phyloP scores from a whole-genome alignment of 64 coral and sea anemone genomes.

The Actinia equina region DNA sequence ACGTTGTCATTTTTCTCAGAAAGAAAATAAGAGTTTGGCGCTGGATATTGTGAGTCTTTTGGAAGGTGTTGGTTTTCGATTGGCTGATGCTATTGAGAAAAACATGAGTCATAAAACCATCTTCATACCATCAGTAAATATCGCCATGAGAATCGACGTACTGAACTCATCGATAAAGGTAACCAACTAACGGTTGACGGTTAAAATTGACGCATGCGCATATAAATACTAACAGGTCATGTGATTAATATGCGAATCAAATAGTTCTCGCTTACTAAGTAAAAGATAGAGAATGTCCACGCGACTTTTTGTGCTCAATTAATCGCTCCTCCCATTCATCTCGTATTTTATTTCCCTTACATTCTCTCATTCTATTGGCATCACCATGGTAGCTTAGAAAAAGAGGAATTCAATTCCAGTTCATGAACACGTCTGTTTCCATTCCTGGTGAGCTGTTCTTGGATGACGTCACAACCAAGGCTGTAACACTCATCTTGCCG shows the following conservation, averaged over 20 bases:
- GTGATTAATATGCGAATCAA: no score
- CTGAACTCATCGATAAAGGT: not conserved
- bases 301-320: no score
- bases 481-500: not conserved
- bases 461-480: not conserved
- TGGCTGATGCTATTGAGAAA: not conserved
- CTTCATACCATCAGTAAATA: not conserved
- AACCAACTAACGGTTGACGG: not conserved
- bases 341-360: no score
- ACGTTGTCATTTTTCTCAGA: not conserved
- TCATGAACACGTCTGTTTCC: not conserved
- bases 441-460: not conserved
- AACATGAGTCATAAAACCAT: not conserved
- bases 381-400: not conserved
- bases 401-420: not conserved
- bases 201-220: not conserved
- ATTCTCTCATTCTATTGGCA: not conserved
- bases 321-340: no score
- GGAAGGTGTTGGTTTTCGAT: not conserved
- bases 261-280: no score
- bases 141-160: conserved; percentile 5
- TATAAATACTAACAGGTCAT: not conserved
- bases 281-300: no score
- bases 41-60: not conserved
- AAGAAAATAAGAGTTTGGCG: not conserved